Evolutionary conservation across 2,888 invertebrate species (phyloP).

Genomic region (Torymus texanus): DNA sequence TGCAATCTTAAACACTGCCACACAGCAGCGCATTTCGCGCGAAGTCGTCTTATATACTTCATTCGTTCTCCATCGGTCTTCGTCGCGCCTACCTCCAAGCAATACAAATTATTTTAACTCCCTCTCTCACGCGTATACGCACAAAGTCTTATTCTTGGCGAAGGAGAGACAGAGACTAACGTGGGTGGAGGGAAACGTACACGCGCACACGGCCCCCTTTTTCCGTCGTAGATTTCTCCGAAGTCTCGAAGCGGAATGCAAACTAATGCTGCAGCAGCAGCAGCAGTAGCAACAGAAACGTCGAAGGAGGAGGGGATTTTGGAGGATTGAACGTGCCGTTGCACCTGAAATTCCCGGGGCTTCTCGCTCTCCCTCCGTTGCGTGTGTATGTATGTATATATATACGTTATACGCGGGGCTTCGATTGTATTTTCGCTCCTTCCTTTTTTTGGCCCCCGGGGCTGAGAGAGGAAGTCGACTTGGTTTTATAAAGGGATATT

Average conservation of each 20-base stretch:
- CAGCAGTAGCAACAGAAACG: neutral
- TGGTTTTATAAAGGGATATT: slow-evolving; percentile 32
- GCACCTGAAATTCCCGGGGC: slow-evolving; percentile 41
- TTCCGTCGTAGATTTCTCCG: slow-evolving; percentile 40
- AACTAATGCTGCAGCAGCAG: slow-evolving; percentile 28
- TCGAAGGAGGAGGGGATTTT: slow-evolving; percentile 23
- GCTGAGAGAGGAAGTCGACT: slow-evolving; percentile 16
- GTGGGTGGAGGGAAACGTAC: no score
- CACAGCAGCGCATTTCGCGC: neutral
- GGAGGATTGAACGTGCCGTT: slow-evolving; percentile 33
- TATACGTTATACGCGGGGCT: no score
- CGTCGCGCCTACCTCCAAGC: neutral
- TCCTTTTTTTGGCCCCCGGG: neutral
- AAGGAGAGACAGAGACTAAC: no score
- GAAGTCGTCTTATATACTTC: slow-evolving; percentile 16
- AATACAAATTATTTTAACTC: slow-evolving; percentile 37
- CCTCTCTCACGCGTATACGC: neutral
- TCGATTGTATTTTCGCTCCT: slow-evolving; percentile 25
- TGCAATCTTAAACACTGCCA: neutral
- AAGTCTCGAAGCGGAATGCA: slow-evolving; percentile 46
- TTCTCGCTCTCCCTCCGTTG: neutral
- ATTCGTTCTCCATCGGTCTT: slow-evolving; percentile 8
- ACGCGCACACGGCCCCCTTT: slow-evolving; percentile 23
- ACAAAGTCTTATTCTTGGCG: slow-evolving; percentile 48
- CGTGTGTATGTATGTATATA: no score